Conservation (phyloP, 2,797 vertebrate genomes). For the Naso thynnoides region DNA sequence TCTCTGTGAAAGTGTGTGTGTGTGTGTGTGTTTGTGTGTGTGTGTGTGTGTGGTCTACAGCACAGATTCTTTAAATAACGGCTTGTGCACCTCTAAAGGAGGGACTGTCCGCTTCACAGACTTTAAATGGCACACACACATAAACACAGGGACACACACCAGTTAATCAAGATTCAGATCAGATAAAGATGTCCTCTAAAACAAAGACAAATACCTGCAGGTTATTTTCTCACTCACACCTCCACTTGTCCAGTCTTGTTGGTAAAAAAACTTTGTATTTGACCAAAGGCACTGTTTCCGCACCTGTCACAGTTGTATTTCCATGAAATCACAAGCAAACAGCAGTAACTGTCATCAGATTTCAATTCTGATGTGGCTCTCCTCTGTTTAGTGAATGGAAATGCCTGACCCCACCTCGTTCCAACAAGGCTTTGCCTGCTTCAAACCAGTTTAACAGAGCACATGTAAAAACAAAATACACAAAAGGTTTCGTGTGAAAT, state of each 20-base stretch:
- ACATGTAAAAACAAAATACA: neutral
- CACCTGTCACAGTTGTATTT: neutral
- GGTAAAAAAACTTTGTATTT: conserved; percentile 6
- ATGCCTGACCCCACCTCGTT: neutral
- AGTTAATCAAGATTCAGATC: conserved; percentile 46
- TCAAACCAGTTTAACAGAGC: neutral
- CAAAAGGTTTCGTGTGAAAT: neutral
- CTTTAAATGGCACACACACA: conserved; percentile 46
- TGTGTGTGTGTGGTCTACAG: conserved; percentile 38
- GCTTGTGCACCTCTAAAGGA: conserved; percentile 22
- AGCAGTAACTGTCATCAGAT: neutral
- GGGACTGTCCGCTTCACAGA: conserved; percentile 41
- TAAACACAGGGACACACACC: conserved; percentile 13
- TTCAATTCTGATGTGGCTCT: neutral
- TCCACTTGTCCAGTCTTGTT: conserved; percentile 35
- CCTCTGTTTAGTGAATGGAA: neutral
- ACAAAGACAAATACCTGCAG: conserved; percentile 32
- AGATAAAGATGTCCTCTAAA: conserved; percentile 20
- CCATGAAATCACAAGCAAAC: neutral
- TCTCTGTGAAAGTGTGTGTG: conserved; percentile 17
- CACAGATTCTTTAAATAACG: neutral
- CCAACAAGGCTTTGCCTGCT: neutral
- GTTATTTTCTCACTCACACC: neutral
- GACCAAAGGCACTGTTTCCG: neutral
- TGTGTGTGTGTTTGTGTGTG: conserved; percentile 15